Evolutionary conservation across 2,797 vertebrate species (phyloP).

Genomic region (Psittacula echo): DNA sequence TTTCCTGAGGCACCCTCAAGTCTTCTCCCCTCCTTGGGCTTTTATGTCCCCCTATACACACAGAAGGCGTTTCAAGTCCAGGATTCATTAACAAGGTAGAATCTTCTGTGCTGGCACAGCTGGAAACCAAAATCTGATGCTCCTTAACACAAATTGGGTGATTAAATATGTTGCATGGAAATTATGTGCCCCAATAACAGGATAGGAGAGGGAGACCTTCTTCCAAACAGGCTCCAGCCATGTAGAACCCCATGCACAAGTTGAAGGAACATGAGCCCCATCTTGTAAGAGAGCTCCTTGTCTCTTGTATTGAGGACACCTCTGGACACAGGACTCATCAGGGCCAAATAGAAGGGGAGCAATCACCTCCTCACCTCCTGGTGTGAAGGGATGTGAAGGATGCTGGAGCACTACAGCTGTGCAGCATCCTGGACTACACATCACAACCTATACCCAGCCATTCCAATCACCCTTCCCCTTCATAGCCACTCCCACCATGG

Average conservation of each 20-base stretch:
- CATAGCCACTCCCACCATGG: fast-evolving
- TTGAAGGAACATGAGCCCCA: not conserved
- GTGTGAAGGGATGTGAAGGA: not conserved
- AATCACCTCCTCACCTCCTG: not conserved
- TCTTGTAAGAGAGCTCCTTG: not conserved
- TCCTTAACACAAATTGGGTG: constrained; percentile 37
- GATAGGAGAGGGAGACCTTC: not conserved
- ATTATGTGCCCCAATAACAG: not conserved
- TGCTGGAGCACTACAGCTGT: not conserved
- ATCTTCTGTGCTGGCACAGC: constrained; percentile 12
- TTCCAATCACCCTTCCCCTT: not conserved
- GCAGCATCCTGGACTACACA: fast-evolving
- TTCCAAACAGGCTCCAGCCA: not conserved
- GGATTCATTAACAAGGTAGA: constrained; percentile 43
- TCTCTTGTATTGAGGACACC: not conserved
- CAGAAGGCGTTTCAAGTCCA: not conserved
- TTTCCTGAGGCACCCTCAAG: not conserved
- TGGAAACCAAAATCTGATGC: not conserved
- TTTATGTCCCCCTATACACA: not conserved
- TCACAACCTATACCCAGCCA: fast-evolving
- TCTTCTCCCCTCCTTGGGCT: constrained; percentile 1
- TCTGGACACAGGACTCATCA: not conserved
- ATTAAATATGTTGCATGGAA: not conserved
- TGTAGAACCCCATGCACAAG: fast-evolving
- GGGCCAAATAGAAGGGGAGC: not conserved